A percentile compares a stretch with the other conserved stretches of the same genome.
These are phyloP conservation scores for Oxyura jamaicensis DNA, from an alignment of 2,113 vertebrate species.

Conservation along the genomic window DNA sequence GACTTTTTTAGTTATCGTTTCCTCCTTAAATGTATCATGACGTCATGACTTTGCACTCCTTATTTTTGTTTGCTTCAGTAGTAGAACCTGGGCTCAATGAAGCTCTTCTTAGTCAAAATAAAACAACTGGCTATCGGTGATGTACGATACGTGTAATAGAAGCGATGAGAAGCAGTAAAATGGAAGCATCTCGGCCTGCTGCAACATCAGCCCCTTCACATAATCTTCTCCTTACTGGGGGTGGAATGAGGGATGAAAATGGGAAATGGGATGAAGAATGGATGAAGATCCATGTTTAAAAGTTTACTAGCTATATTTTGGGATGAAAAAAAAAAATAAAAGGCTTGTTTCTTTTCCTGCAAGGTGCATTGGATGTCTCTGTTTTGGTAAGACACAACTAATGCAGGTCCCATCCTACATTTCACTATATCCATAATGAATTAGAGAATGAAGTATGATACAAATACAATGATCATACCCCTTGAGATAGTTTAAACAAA, in stretches of 20 bases:
- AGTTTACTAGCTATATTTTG: neutral
- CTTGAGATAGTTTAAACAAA: slow-evolving; percentile 26
- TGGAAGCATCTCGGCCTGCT: slow-evolving; percentile 32
- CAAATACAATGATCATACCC: neutral
- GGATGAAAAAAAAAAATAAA: neutral
- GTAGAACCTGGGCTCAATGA: slow-evolving; percentile 33
- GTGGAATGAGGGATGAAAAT: neutral
- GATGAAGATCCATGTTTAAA: neutral
- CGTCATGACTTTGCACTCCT: neutral
- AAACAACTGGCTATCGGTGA: neutral
- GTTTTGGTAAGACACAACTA: slow-evolving; percentile 6
- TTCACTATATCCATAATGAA: neutral
- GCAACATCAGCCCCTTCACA: slow-evolving; percentile 8
- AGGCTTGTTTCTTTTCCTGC: neutral
- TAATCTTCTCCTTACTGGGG: neutral
- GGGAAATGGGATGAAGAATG: neutral
- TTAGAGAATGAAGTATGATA: neutral
- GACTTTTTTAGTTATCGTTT: neutral
- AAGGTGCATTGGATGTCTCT: neutral
- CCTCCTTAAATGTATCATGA: neutral
- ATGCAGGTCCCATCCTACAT: slow-evolving; percentile 20
- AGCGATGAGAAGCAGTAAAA: slow-evolving; percentile 26
- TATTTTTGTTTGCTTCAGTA: slow-evolving; percentile 9
- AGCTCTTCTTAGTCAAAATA: slow-evolving; percentile 35
- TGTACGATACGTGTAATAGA: neutral